Evolutionary conservation across 2,797 vertebrate genomes (phyloP), one percentile per base, ranked within the genome.

Genomic region (Furcifer pardalis): DNA sequence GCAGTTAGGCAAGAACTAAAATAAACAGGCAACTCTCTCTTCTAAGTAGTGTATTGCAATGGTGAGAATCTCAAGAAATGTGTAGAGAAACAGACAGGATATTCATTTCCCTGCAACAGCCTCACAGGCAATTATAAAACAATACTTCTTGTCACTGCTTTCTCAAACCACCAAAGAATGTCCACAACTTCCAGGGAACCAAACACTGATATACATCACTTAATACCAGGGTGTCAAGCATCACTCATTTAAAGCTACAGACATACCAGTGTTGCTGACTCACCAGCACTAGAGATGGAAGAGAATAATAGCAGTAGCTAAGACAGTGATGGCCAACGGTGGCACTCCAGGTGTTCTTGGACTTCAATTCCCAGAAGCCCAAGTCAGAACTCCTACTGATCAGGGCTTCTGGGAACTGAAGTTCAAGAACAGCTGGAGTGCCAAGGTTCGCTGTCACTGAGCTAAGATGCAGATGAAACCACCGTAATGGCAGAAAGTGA

Each of bases 1-100:
- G 77, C 21, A 46, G 76, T 46, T 68, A 46, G 59, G 5, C 81
- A 40, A 81, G 86, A 62, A 17, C 84, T 87, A 76, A 1, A 5
- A 9, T 68, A 25, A 0, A 8, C 6, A 27, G 13, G 23, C 79
- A 80, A 27, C 13, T 7, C 35, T 56, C 46, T 82, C 27, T 27
- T 35, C 63, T 42, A 32, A 82, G 42, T 23, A 44, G 37, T 40
- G 52, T 23, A 44, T 30, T 40, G 52, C 66, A 60, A 15, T 23
- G 42, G 21, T 35, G 23, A 74, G 32, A 21, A 83, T 30, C 25
- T 42, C 23, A 44, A 74, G 80, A 52, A n/a, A 23, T 23, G 17
- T 27, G 15, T 2, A 23, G 35, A 59, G 37, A 27, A 49, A 66
- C 12, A 3, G 27, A 35, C 7, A 40, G 17, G 37, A 15, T 56